Evolutionary conservation across 2,888 invertebrate species (phyloP).

Genomic region (Hypselothyrea guttata): DNA sequence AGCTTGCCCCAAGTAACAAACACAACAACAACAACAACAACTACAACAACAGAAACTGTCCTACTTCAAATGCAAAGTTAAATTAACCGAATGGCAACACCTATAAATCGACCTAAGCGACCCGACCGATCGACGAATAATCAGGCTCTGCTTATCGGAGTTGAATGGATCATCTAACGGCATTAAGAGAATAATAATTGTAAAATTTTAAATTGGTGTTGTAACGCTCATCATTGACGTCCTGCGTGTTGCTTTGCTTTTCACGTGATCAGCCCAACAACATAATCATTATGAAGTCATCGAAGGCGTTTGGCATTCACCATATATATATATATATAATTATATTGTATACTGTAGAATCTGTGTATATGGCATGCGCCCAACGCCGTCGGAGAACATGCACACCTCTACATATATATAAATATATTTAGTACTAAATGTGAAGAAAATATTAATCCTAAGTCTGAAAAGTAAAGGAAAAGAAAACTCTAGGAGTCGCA

Average conservation of each 20-base stretch:
- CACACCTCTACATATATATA: slow-evolving; percentile 70
- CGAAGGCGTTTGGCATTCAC: slow-evolving; percentile 28
- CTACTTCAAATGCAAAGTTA: slow-evolving; percentile 66
- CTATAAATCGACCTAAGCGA: slow-evolving; percentile 42
- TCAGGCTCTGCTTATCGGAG: slow-evolving; percentile 69
- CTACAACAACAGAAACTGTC: slow-evolving; percentile 50
- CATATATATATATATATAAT: slow-evolving; percentile 42
- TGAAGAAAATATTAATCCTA: slow-evolving; percentile 68
- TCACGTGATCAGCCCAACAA: slow-evolving; percentile 25
- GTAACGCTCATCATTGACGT: slow-evolving; percentile 74
- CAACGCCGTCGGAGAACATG: slow-evolving; percentile 38
- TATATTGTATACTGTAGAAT: slow-evolving; percentile 36
- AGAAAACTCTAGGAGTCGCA: slow-evolving; percentile 62
- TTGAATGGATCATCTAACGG: slow-evolving; percentile 68
- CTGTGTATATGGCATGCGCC: slow-evolving; percentile 59
- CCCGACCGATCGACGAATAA: slow-evolving; percentile 65
- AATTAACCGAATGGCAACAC: slow-evolving; percentile 44
- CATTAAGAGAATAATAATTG: slow-evolving; percentile 61
- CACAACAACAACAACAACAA: too few relatives aligned
- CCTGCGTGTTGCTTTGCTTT: slow-evolving; percentile 68
- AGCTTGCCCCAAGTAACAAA: slow-evolving; percentile 62
- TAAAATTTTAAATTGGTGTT: slow-evolving; percentile 77
- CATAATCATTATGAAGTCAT: neutral
- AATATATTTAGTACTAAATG: slow-evolving; percentile 71
- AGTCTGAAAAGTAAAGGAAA: slow-evolving; percentile 64